A percentile compares a stretch with the other conserved stretches of the same genome.
Conservation (phyloP, 2,888 invertebrate genomes). For the Drosophila setosimentum region DNA sequence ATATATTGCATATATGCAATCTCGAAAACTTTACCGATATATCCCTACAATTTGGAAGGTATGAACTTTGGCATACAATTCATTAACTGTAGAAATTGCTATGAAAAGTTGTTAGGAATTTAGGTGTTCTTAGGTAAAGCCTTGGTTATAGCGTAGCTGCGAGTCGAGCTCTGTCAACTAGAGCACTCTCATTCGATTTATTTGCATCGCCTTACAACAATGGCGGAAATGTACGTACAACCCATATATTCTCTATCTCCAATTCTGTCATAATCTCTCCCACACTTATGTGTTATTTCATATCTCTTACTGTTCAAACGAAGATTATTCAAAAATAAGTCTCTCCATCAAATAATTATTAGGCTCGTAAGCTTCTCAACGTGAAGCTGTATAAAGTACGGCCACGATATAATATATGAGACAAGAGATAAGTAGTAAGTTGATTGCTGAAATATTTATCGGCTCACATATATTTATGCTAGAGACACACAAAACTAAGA, state of each 20-base stretch:
- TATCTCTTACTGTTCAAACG: neutral
- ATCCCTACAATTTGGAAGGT: neutral
- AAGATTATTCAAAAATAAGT: conserved; percentile 3
- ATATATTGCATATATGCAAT: neutral
- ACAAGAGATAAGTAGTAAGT: conserved; percentile 5
- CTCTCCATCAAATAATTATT: conserved; percentile 13
- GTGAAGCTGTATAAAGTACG: conserved; percentile 3
- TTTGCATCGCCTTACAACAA: neutral
- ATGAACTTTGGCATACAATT: neutral
- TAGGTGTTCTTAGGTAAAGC: too few species aligned
- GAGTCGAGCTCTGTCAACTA: neutral
- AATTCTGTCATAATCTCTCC: neutral
- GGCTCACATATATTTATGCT: conserved; percentile 2
- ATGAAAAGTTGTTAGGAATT: neutral
- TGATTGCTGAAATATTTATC: conserved; percentile 21
- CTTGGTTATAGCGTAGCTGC: too few species aligned
- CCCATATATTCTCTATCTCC: neutral
- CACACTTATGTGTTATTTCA: neutral
- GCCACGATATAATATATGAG: conserved; percentile 29
- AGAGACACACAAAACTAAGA: conserved; percentile 8
- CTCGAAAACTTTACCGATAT: neutral
- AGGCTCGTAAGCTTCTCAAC: neutral
- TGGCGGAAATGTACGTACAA: too few species aligned
- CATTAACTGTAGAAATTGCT: neutral
- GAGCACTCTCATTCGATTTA: neutral